Percentiles rank a stretch among this genome's conserved stretches.
Conservation (phyloP, 2,888 invertebrate species). For the Podabrus alpinus region DNA sequence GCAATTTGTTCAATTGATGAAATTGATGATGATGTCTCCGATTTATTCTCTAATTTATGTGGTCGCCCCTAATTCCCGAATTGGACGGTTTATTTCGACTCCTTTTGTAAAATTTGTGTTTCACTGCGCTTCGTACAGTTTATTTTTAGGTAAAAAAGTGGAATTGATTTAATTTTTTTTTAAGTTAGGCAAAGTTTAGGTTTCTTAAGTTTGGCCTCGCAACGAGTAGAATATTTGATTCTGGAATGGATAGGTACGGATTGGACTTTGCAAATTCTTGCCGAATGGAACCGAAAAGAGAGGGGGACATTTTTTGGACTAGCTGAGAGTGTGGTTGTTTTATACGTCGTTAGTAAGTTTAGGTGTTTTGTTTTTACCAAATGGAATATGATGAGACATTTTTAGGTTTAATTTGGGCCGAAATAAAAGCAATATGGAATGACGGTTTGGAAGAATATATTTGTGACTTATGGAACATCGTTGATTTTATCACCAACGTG, state of each 20-base stretch:
- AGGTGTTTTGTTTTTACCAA: conserved; percentile 68
- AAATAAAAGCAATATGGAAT: conserved; percentile 86
- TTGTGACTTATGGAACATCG: conserved; percentile 95
- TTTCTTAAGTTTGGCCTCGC: conserved; percentile 88
- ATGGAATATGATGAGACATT: conserved; percentile 92
- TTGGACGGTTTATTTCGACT: conserved; percentile 84
- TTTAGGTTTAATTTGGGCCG: conserved; percentile 94
- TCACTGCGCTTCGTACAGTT: conserved; percentile 91
- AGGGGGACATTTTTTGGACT: conserved; percentile 85
- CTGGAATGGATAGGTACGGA: conserved; percentile 75
- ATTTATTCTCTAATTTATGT: conserved; percentile 85
- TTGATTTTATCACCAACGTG: conserved; percentile 94
- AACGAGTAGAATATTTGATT: conserved; percentile 80
- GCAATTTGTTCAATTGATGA: conserved; percentile 69
- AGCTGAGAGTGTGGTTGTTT: conserved; percentile 79
- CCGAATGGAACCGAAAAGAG: conserved; percentile 69
- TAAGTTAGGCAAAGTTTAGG: conserved; percentile 60
- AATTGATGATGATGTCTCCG: conserved; percentile 84
- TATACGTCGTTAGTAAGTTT: conserved; percentile 90
- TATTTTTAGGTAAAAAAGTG: conserved; percentile 82
- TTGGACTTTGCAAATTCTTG: conserved; percentile 67
- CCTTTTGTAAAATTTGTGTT: conserved; percentile 97
- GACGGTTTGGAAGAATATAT: conserved; percentile 87
- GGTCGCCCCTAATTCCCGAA: conserved; percentile 78
- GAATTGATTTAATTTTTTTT: not conserved